phyloP scores from a whole-genome alignment of 2,113 vertebrate species.

The Callospermophilus lateralis region DNA sequence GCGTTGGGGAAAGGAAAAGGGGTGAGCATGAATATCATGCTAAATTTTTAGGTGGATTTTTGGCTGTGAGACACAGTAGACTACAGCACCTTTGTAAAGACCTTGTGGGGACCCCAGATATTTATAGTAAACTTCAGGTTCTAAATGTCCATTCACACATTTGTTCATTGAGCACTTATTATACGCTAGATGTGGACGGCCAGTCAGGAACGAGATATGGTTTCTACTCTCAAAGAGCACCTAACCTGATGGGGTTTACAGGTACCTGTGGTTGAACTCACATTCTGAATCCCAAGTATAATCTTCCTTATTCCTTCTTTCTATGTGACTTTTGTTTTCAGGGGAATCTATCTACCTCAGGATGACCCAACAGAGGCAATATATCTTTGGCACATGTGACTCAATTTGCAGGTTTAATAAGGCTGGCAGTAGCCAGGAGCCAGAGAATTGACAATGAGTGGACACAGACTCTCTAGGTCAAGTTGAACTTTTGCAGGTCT shows the following conservation, averaged over 20 bases:
- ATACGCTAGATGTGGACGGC: neutral
- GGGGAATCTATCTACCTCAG: neutral
- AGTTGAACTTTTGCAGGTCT: neutral
- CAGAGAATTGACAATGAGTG: neutral
- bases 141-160: neutral
- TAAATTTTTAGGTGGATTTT: neutral
- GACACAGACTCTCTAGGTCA: slow-evolving; percentile 16
- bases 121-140: neutral
- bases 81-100: neutral
- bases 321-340: neutral
- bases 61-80: neutral
- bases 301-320: neutral
- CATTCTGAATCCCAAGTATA: neutral
- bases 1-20: neutral
- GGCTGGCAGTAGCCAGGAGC: neutral
- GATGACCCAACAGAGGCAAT: neutral
- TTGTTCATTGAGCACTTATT: neutral
- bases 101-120: no score
- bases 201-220: neutral
- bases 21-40: neutral
- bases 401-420: neutral
- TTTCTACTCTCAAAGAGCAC: fast-evolving
- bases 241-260: neutral
- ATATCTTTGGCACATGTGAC: neutral
- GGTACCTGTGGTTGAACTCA: neutral